Evolutionary conservation across 2,888 invertebrate genomes (phyloP).

Genomic region (Amblyjoppa fuscipennis): DNA sequence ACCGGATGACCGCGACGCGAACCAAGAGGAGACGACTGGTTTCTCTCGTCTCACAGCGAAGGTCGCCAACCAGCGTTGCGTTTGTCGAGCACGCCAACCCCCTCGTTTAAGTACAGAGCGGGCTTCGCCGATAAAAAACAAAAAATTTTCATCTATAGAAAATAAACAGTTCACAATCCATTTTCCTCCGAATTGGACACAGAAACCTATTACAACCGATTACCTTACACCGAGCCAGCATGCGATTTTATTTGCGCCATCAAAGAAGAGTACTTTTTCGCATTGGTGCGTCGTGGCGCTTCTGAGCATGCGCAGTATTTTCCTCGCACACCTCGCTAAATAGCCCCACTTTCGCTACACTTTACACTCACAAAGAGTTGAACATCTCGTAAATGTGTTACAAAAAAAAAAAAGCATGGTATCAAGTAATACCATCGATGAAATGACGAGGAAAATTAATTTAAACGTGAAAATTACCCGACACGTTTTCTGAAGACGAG

Average conservation of each 20-base stretch:
- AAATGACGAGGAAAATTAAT: not conserved
- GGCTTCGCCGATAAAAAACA: not conserved
- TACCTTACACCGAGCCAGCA: too few relatives aligned
- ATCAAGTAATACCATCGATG: too few relatives aligned
- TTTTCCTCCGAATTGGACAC: not conserved
- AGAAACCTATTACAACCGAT: too few relatives aligned
- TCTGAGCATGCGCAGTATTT: too few relatives aligned
- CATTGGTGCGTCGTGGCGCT: too few relatives aligned
- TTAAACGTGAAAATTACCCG: not conserved
- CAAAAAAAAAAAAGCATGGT: too few relatives aligned
- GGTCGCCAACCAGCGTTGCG: constrained; percentile 60
- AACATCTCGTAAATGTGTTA: too few relatives aligned
- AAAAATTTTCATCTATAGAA: not conserved
- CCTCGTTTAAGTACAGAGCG: constrained; percentile 11
- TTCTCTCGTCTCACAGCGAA: constrained; percentile 59
- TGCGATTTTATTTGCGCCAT: too few relatives aligned
- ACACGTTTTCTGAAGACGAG: not conserved
- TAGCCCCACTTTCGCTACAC: too few relatives aligned
- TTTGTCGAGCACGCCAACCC: constrained; percentile 55
- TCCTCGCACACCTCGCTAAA: too few relatives aligned
- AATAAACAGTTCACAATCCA: not conserved
- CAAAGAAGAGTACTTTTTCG: too few relatives aligned
- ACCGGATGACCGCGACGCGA: constrained; percentile 61
- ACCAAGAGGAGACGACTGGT: constrained; percentile 60
- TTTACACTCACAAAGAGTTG: too few relatives aligned